phyloP scores from a whole-genome alignment of 1,140 invertebrate genomes.

The Lamellibrachia luymesi region DNA sequence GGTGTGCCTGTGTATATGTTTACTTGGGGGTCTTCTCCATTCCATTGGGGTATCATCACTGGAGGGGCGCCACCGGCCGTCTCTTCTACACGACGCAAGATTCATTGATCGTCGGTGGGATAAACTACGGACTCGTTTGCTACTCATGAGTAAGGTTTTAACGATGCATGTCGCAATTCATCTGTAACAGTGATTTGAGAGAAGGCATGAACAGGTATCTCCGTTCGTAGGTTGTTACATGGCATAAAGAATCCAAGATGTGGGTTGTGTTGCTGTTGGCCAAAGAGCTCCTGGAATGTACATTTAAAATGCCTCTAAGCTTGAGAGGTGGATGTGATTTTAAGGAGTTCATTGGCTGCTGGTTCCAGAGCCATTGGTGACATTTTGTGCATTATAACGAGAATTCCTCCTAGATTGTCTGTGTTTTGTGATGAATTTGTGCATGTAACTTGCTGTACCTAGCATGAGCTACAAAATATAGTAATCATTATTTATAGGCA shows the following conservation, averaged over 20 bases:
- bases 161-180: not conserved
- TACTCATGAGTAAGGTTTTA: not conserved
- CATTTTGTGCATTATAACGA: not conserved
- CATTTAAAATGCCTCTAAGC: not conserved
- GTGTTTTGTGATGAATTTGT: not conserved
- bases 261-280: not conserved
- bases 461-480: not conserved
- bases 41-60: not conserved
- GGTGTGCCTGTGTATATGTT: not conserved
- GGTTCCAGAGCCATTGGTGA: not conserved
- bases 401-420: not conserved
- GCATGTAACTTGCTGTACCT: not conserved
- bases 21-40: not conserved
- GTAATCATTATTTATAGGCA: not conserved
- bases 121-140: not conserved
- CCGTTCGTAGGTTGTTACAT: not conserved
- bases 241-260: not conserved
- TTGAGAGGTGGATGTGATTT: not conserved
- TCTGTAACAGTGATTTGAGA: too few relatives aligned
- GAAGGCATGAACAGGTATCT: not conserved
- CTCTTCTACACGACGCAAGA: not conserved
- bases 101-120: not conserved
- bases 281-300: not conserved
- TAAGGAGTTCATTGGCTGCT: not conserved
- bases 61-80: not conserved